Evolutionary conservation across 92 coral and sea anemone species (phyloP).

Genomic region (Pocillopora meandrina): DNA sequence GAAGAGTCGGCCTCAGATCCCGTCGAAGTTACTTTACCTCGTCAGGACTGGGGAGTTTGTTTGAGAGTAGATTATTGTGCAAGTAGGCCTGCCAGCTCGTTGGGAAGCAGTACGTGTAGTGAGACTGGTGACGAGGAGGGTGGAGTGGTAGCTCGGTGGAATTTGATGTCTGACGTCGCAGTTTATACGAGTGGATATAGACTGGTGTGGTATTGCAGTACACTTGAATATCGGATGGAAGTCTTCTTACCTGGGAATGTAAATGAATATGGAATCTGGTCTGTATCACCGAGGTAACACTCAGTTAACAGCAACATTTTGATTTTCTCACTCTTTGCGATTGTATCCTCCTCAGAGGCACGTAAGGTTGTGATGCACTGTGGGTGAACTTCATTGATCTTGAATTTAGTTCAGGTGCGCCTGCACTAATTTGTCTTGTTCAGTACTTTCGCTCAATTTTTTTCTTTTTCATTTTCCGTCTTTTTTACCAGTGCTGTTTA

Average conservation of each 20-base stretch:
- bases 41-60: slow-evolving; percentile 73
- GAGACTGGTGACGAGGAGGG: slow-evolving; percentile 43
- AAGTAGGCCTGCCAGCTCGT: slow-evolving; percentile 21
- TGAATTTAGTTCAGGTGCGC: too few relatives aligned
- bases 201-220: slow-evolving; percentile 46
- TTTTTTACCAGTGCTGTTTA: slow-evolving; percentile 49
- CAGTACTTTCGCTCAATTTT: too few relatives aligned
- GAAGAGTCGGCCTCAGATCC: slow-evolving; percentile 75
- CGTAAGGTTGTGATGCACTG: too few relatives aligned
- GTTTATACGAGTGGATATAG: slow-evolving; percentile 42
- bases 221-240: slow-evolving; percentile 9
- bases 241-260: slow-evolving; percentile 27
- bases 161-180: slow-evolving; percentile 4
- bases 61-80: slow-evolving; percentile 58
- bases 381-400: too few relatives aligned
- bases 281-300: slow-evolving; percentile 43
- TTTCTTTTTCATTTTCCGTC: not conserved
- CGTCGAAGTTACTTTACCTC: slow-evolving; percentile 74
- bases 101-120: slow-evolving; percentile 42
- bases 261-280: slow-evolving; percentile 41
- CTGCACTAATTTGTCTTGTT: too few relatives aligned
- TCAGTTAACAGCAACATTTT: too few relatives aligned
- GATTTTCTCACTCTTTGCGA: not conserved
- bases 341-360: too few relatives aligned
- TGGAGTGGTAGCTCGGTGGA: slow-evolving; percentile 48